Evolutionary conservation across 2,888 invertebrate species (phyloP).

Genomic region (Mythimna vitellina): DNA sequence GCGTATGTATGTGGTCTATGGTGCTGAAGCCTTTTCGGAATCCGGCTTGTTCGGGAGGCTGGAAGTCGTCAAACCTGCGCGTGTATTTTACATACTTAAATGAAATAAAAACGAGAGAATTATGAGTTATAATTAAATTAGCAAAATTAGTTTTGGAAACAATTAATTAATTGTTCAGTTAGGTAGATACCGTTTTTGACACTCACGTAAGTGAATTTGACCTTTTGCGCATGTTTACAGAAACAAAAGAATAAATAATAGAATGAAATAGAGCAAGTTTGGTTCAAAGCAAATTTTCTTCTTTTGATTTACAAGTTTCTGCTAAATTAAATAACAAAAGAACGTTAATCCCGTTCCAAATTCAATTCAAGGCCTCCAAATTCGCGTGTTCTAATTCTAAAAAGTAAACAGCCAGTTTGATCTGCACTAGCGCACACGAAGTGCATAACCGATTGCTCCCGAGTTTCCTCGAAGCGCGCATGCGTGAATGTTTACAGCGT

Average conservation of each 20-base stretch:
- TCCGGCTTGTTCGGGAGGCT: too few relatives aligned
- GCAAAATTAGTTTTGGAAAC: neutral
- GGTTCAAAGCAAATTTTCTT: neutral
- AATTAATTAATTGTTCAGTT: neutral
- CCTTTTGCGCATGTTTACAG: neutral
- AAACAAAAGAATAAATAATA: neutral
- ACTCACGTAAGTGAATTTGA: neutral
- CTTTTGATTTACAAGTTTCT: too few relatives aligned
- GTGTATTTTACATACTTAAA: too few relatives aligned
- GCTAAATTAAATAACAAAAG: neutral
- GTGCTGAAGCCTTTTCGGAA: too few relatives aligned
- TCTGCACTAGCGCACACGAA: conserved; percentile 50
- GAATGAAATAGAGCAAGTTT: neutral
- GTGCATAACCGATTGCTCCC: conserved; percentile 38
- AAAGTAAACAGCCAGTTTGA: conserved; percentile 32
- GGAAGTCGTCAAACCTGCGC: too few relatives aligned
- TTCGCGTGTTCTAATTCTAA: conserved; percentile 18
- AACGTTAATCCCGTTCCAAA: conserved; percentile 8
- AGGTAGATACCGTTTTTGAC: neutral
- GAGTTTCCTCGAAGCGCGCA: conserved; percentile 57
- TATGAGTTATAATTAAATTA: neutral
- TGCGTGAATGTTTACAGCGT: conserved; percentile 56
- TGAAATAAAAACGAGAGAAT: too few relatives aligned
- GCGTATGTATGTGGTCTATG: too few relatives aligned
- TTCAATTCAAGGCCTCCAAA: conserved; percentile 25